Conservation (phyloP, 2,888 invertebrate genomes). For the Drosophila austrosaltans region DNA sequence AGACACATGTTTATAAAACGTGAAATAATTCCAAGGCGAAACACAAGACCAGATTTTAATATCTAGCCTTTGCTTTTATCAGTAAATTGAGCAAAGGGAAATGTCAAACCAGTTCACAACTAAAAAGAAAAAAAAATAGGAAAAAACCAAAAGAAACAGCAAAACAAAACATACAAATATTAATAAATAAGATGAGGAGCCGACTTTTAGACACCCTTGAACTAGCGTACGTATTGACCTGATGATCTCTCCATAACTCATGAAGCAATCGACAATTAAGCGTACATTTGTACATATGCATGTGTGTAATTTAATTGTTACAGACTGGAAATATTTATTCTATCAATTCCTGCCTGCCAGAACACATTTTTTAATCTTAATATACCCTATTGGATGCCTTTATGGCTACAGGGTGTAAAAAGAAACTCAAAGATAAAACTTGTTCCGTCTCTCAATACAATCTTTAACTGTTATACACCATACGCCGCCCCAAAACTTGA, state of each 20-base stretch:
- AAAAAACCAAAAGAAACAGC: slow-evolving; percentile 2
- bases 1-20: slow-evolving; percentile 6
- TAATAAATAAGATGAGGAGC: neutral
- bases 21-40: slow-evolving; percentile 11
- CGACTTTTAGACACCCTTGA: neutral
- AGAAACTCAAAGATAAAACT: slow-evolving; percentile 5
- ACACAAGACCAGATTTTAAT: neutral
- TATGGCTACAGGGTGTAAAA: neutral
- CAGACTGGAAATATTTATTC: neutral
- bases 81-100: slow-evolving; percentile 5
- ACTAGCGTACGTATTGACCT: neutral
- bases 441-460: slow-evolving; percentile 12
- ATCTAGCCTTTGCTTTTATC: slow-evolving; percentile 5
- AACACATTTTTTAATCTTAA: too few species aligned
- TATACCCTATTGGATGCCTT: neutral
- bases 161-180: neutral
- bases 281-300: too few species aligned
- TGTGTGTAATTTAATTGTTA: neutral
- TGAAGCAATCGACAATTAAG: too few species aligned
- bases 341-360: too few species aligned
- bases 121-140: neutral
- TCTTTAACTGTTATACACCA: slow-evolving; percentile 3
- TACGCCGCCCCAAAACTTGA: slow-evolving; percentile 4
- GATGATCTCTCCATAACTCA: too few species aligned
- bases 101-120: slow-evolving; percentile 10